Base-by-base conservation (phyloP, 2,888 invertebrate genomes). In the Bugula neritina region DNA sequence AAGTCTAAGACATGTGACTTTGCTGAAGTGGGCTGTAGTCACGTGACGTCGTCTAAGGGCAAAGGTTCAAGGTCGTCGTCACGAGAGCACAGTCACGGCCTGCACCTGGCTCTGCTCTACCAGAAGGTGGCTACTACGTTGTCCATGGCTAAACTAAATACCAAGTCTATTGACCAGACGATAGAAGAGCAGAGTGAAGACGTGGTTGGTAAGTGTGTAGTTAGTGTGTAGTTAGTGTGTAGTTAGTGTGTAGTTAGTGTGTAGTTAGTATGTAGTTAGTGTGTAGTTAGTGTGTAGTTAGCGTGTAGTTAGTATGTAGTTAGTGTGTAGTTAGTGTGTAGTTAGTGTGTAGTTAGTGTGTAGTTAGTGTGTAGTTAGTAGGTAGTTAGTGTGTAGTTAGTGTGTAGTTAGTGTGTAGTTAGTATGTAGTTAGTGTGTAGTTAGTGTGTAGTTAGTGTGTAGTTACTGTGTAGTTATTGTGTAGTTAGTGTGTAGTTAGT, bases 1-100 rank as follows among this genome's bases (percentile, higher is more conserved):
- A 21, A 27, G 63, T 63, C 63, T 29, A 63, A 31, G n/a, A 27
- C 63, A 21, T 63, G 63, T 63, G 63, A 27, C 1, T 63, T 63
- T 63, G 63, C 63, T 31, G 31, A 25, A 13, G 10, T 63, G 5
- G 63, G 63, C 21, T 63, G 63, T 34, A 31, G 27, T 13, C 27
- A 63, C 31, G 63, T 63, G 63, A 63, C 25, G 31, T 21, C 21
- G n/a, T 27, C 63, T 10, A 31, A 63, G 2, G 63, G 31, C 31
- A 27, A 13, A 29, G 27, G 31, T 25, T 29, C 63, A n/a, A 17
- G 25, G 5, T 25, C 63, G 34, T 63, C 63, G 3, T 25, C 63
- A 31, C 2, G n/a, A 3, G 31, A 63, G 29, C 63, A 63, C n/a
- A 63, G 63, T 31, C 2, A 5, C n/a, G 63, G 63, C 27, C 29